Base-by-base conservation (phyloP, 1,140 invertebrate species). In the Formica exsecta region DNA sequence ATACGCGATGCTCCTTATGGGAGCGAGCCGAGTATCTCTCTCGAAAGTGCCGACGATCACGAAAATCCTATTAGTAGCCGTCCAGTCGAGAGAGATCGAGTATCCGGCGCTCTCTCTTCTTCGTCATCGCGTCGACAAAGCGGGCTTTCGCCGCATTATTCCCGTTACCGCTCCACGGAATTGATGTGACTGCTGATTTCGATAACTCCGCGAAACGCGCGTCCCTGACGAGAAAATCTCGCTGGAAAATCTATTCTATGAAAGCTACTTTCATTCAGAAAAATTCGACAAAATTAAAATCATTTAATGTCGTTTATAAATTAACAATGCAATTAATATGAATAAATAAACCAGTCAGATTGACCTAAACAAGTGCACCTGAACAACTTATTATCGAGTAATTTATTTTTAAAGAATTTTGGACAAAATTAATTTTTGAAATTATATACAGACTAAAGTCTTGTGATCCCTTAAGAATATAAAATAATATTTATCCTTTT, bases 51-150 rank as follows among this genome's bases (percentile, higher is more conserved):
- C 73, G 80, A 81, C 68, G 87, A 89, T 89, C 85, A 89, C 86
- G 85, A 89, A 89, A 89, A 87, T 87, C 79, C 80, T 87, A 87
- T 87, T 85, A 87, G 80, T 70, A 85, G 64, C 38, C 57, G 51
- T 76, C 70, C 71, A 22, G 48, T 38, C 48, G 80, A 87, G 57
- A 87, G 80, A 87, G 57, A 87, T 75, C 70, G 68, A 84, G 48
- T 22, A 74, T 29, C 62, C 51, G 22, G 65, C 59, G 25, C 62
- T 29, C 48, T 86, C 85, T 66, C 64, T 32, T n/a, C 25, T 13
- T 16, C 61, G 38, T 25, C 51, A 36, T 71, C 38, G 16, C 48
- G 29, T 32, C 66, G 68, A 54, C 61, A 48, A 77, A 64, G 29
- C 77, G 57, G 68, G 32, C 11, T 86, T 83, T 86, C 84, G 25